Base-by-base conservation (phyloP, 2,113 vertebrate species). In the Paramormyrops kingsleyae region DNA sequence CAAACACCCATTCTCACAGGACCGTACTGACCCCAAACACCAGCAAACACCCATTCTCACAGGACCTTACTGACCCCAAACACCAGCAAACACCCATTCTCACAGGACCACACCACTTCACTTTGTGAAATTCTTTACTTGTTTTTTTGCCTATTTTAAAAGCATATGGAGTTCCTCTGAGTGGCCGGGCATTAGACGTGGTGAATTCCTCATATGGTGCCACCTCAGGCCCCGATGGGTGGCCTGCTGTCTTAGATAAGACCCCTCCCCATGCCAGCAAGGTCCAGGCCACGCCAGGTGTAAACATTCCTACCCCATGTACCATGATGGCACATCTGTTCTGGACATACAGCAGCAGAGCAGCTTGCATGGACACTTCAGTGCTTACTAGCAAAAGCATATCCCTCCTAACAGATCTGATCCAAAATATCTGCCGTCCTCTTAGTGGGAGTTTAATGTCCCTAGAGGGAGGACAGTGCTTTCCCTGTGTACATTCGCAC, bases 1-100 rank as follows among this genome's bases (percentile, higher is more conserved):
- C n/a, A 66, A 66, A 66, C n/a, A 4, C 62, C 62, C 59, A 10
- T 62, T 62, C 53, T 50, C 49, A 94, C 96, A 94, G 17, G 42
- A 19, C n/a, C 5, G 8, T 17, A 35, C 49, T 70, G n/a, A 70
- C 62, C 59, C 27, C 3, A 31, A 15, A 70, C 59, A 66, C 24
- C 59, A n/a, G 8, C n/a, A 66, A 66, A 66, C n/a, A 4, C 62
- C 62, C 59, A 10, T 62, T 62, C 53, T 50, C 49, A n/a, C n/a
- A n/a, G n/a, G n/a, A n/a, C n/a, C n/a, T n/a, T n/a, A n/a, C n/a
- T n/a, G n/a, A n/a, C n/a, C n/a, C n/a, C n/a, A n/a, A n/a, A n/a
- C n/a, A n/a, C n/a, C n/a, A n/a, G n/a, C 56, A 53, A 53, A 53
- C 19, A 1, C 53, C 53, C 52, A 19, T 56, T 56, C 52, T 50